phyloP scores from a whole-genome alignment of 2,888 invertebrate genomes.

The Prosopocoilus inquinatus region DNA sequence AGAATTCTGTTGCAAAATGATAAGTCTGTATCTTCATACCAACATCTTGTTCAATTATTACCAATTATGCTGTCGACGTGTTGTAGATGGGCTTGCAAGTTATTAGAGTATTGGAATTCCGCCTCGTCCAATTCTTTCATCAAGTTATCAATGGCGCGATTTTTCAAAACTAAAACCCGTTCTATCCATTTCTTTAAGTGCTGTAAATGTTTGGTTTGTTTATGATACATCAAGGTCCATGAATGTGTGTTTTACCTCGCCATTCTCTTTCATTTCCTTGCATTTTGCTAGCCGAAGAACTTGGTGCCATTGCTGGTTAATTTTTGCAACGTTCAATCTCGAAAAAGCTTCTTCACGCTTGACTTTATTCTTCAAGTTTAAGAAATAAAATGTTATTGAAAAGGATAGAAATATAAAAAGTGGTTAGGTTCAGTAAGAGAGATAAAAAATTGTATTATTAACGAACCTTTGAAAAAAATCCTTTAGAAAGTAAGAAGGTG shows the following conservation, averaged over 20 bases:
- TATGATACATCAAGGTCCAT: not conserved
- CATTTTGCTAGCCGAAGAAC: slow-evolving; percentile 74
- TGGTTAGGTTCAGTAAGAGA: no score
- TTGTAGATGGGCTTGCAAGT: slow-evolving; percentile 71
- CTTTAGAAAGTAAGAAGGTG: not conserved
- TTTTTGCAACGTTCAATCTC: slow-evolving; percentile 77
- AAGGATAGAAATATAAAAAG: no score
- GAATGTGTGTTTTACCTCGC: slow-evolving; percentile 53
- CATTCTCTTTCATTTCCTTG: slow-evolving; percentile 68
- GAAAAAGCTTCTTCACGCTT: slow-evolving; percentile 78
- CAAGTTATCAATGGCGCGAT: slow-evolving; percentile 63
- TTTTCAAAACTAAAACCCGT: slow-evolving; percentile 64
- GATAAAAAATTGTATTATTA: no score
- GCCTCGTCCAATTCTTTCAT: slow-evolving; percentile 66
- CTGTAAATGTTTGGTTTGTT: slow-evolving; percentile 37
- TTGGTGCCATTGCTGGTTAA: slow-evolving; percentile 82
- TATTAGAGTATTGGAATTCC: slow-evolving; percentile 70
- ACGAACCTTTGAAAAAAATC: slow-evolving; percentile 26
- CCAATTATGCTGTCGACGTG: slow-evolving; percentile 68
- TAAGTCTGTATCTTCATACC: not conserved
- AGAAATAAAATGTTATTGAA: no score
- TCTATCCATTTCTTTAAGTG: slow-evolving; percentile 61
- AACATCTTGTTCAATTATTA: slow-evolving; percentile 41
- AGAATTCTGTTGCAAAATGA: slow-evolving; percentile 37
- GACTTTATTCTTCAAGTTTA: slow-evolving; percentile 69